Evolutionary conservation across 1,140 invertebrate genomes (phyloP), one percentile per base, ranked within the genome.

Genomic region (Centruroides sculpturatus): DNA sequence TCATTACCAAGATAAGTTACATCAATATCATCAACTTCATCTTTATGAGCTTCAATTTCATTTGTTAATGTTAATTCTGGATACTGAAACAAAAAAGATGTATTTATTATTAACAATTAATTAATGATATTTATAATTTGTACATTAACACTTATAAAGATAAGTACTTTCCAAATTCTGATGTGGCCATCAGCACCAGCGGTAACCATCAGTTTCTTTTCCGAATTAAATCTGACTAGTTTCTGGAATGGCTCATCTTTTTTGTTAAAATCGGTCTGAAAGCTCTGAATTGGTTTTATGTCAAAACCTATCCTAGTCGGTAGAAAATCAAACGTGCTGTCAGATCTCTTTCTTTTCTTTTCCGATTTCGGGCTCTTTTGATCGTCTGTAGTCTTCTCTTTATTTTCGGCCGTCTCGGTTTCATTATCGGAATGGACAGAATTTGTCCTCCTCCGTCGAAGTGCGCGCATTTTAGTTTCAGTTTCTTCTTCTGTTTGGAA

Each of bases 1-100:
- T 79, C 78, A 65, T 81, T 83, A 59, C 85, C 82, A 70, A 82
- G 80, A 2, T 84, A 82, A 76, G 85, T 89, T 70, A 96, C 86
- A 75, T 94, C 90, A 49, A 97, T 71, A 73, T 96, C 92, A 73
- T 95, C 92, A 60, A 96, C 84, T 78, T 92, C 89, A 73, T 85
- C 85, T 46, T 74, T 79, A 68, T 92, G 88, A 41, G 80, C 83
- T 64, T 82, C 73, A 34, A 95, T 75, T 63, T 86, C 82, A 66
- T 80, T 77, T 23, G 82, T 65, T 68, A 83, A 79, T 51, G 81
- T 77, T 71, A 92, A 77, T 66, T 83, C 81, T 11, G 91, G 90
- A 73, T 90, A 92, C 66, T 75, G 23, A 12, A 35, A 34, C 48
- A 23, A 11, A 64, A 51, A 53, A 35, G 2, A 23, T 23, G 23